These are phyloP conservation scores for Amblyjoppa fuscipennis DNA, from an alignment of 2,888 invertebrate species.

Conservation along the genomic window DNA sequence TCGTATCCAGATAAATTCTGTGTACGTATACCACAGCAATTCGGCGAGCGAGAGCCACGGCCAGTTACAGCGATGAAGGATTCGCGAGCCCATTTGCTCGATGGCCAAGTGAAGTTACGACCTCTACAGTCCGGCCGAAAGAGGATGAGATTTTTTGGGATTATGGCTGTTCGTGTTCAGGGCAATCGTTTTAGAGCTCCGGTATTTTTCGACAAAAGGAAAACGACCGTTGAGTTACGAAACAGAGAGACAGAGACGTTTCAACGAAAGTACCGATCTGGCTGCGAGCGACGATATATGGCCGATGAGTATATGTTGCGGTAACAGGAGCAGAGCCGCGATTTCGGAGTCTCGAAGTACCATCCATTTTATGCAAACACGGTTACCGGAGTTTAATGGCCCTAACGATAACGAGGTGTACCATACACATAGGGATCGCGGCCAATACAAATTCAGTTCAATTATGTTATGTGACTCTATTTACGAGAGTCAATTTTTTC, in stretches of 20 bases:
- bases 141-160: constrained; percentile 47
- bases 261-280: constrained; percentile 37
- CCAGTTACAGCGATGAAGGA: constrained; percentile 65
- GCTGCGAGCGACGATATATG: constrained; percentile 19
- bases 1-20: constrained; percentile 49
- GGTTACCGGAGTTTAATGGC: constrained; percentile 61
- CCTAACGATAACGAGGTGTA: constrained; percentile 57
- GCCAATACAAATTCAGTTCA: too few species aligned
- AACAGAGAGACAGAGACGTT: constrained; percentile 33
- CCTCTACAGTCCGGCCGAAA: background rate
- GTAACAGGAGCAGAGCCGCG: constrained; percentile 16
- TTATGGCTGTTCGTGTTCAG: constrained; percentile 29
- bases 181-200: constrained; percentile 47
- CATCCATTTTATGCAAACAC: constrained; percentile 54
- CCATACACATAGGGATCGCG: too few species aligned
- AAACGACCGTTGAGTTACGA: constrained; percentile 39
- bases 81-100: constrained; percentile 68
- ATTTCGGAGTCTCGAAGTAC: constrained; percentile 42
- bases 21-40: constrained; percentile 30
- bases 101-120: constrained; percentile 57
- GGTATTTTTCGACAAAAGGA: constrained; percentile 34
- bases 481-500: too few species aligned
- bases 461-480: too few species aligned
- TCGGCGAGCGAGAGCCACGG: constrained; percentile 12
- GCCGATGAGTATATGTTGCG: constrained; percentile 4